These are phyloP conservation scores for Pocillopora damicornis DNA, from an alignment of 64 coral and sea anemone genomes.

Conservation along the genomic window DNA sequence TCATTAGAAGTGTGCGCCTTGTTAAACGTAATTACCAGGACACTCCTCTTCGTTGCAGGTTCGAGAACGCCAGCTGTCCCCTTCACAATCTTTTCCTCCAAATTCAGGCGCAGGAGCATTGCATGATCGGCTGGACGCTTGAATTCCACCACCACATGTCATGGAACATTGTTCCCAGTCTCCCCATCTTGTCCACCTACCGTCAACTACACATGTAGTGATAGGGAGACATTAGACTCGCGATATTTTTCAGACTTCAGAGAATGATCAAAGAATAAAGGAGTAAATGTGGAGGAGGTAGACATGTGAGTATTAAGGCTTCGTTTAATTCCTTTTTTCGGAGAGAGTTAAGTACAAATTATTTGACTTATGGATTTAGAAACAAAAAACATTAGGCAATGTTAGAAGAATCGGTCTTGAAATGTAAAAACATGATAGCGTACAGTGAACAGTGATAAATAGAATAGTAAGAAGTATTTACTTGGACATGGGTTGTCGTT, in stretches of 20 bases:
- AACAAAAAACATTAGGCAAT: background rate
- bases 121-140: conserved; percentile 51
- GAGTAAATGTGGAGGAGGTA: background rate
- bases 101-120: conserved; percentile 46
- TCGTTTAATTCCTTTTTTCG: too few relatives aligned
- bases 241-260: too few relatives aligned
- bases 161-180: conserved; percentile 59
- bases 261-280: too few relatives aligned
- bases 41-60: conserved; percentile 52
- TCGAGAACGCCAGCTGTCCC: conserved; percentile 37
- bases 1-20: background rate
- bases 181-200: conserved; percentile 70
- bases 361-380: too few relatives aligned
- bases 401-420: background rate
- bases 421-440: background rate
- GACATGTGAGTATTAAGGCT: too few relatives aligned
- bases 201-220: conserved; percentile 39
- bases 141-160: conserved; percentile 62
- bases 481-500: conserved; percentile 26
- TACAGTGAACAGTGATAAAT: background rate
- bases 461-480: background rate
- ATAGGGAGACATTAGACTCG: background rate
- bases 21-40: conserved; percentile 1
- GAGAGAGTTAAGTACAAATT: too few relatives aligned
- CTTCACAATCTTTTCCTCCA: conserved; percentile 52